Evolutionary conservation across 2,888 invertebrate genomes (phyloP).

Genomic region (Chrysotoxum bicinctum): DNA sequence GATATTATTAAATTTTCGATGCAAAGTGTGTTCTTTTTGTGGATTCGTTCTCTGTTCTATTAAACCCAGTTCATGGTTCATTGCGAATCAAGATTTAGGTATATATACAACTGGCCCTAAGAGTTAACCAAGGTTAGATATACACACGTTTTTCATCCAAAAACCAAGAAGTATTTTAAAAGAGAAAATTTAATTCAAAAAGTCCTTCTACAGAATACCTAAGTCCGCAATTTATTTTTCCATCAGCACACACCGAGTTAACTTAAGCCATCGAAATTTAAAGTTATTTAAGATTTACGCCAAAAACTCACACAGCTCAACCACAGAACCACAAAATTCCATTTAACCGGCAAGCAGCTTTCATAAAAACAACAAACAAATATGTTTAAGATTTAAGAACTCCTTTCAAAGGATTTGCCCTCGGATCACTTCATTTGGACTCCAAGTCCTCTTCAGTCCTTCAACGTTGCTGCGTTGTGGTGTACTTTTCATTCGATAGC

Average conservation of each 20-base stretch:
- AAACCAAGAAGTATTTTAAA: too few species aligned
- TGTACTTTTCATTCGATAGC: slow-evolving; percentile 27
- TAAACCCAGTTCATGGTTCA: too few species aligned
- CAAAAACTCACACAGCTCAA: not conserved
- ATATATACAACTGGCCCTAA: too few species aligned
- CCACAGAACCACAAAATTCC: slow-evolving; percentile 14
- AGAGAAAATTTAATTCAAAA: too few species aligned
- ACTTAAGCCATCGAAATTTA: not conserved
- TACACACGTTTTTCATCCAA: too few species aligned
- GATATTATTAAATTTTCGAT: too few species aligned
- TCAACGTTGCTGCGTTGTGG: slow-evolving; percentile 17
- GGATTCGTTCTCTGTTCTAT: too few species aligned
- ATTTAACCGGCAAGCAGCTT: slow-evolving; percentile 24
- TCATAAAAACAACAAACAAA: slow-evolving; percentile 22
- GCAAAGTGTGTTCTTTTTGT: too few species aligned
- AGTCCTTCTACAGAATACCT: not conserved
- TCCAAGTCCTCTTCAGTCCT: not conserved
- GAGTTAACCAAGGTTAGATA: too few species aligned
- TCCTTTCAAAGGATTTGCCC: slow-evolving; percentile 48
- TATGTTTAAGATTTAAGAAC: slow-evolving; percentile 49
- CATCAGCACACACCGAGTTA: not conserved
- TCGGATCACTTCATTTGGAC: slow-evolving; percentile 33
- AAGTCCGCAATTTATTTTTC: not conserved
- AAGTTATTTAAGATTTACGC: not conserved
- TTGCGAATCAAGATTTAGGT: too few species aligned